These are phyloP conservation scores for Diacarnus erythraeanus DNA, from an alignment of 37 sponge, comb jelly and placozoan genomes.

Conservation along the genomic window DNA sequence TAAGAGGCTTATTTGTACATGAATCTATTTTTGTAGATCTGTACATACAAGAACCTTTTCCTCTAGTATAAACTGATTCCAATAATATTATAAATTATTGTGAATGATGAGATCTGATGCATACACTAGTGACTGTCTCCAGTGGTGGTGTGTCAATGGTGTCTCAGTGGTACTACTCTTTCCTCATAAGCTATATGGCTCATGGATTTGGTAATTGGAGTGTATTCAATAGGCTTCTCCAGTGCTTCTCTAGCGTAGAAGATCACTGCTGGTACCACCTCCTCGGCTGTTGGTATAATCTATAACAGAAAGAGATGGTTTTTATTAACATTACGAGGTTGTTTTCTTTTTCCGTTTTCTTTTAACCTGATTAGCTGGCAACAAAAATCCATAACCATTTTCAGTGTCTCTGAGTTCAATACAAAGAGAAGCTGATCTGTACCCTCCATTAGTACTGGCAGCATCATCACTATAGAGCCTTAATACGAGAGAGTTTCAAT, in stretches of 20 bases:
- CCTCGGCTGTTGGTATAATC: slow-evolving; percentile 63
- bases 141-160: no score
- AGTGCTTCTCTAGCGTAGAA: slow-evolving; percentile 24
- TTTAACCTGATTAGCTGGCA: slow-evolving; percentile 67
- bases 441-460: slow-evolving; percentile 40
- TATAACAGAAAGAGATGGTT: background rate
- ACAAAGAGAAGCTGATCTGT: slow-evolving; percentile 51
- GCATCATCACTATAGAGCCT: slow-evolving; percentile 69
- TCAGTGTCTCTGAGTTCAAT: slow-evolving; percentile 62
- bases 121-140: no score
- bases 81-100: no score
- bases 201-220: no score
- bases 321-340: background rate
- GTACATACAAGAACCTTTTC: no score
- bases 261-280: slow-evolving; percentile 54
- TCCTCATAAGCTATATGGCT: no score
- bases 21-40: no score
- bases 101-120: no score
- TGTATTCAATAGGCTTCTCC: slow-evolving; percentile 3
- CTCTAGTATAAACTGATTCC: no score
- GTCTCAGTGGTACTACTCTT: no score
- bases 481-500: background rate
- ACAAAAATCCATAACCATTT: slow-evolving; percentile 51
- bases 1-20: no score
- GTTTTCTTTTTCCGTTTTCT: background rate